A percentile compares a stretch with the other conserved stretches of the same genome.
Conservation (phyloP, 1,140 invertebrate species). For the Portunus trituberculatus region DNA sequence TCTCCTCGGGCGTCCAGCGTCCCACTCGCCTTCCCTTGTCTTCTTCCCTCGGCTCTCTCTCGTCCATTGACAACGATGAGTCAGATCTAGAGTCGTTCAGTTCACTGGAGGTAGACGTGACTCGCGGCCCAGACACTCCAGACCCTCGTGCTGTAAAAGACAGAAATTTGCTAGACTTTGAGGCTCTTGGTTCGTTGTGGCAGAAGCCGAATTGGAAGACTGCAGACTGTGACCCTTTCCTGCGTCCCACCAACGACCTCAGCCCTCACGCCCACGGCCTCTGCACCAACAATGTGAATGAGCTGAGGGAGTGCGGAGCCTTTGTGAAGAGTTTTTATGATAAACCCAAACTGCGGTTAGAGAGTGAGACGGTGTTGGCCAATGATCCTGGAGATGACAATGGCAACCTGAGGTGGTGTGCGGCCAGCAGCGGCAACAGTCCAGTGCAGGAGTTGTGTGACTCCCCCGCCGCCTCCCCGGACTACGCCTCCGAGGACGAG, state of each 20-base stretch:
- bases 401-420: constrained; percentile 57
- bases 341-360: constrained; percentile 83
- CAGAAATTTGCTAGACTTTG: constrained; percentile 50
- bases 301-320: constrained; percentile 82
- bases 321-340: constrained; percentile 84
- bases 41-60: constrained; percentile 65
- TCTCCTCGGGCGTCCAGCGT: constrained; percentile 44
- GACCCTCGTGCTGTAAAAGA: constrained; percentile 43
- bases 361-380: constrained; percentile 9
- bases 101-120: constrained; percentile 65
- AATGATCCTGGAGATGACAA: constrained; percentile 62
- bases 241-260: constrained; percentile 46
- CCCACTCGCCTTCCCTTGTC: constrained; percentile 25
- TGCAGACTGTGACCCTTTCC: neutral
- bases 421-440: neutral
- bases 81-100: constrained; percentile 70
- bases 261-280: constrained; percentile 45
- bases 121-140: neutral
- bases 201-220: neutral
- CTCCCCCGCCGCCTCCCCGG: neutral
- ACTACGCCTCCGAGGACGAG: constrained; percentile 79
- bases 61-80: constrained; percentile 65
- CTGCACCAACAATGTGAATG: constrained; percentile 82
- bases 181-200: constrained; percentile 53
- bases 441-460: constrained; percentile 32